Evolutionary conservation across 37 sponge, comb jelly and placozoan genomes (phyloP).

Genomic region (Spongilla lacustris): DNA sequence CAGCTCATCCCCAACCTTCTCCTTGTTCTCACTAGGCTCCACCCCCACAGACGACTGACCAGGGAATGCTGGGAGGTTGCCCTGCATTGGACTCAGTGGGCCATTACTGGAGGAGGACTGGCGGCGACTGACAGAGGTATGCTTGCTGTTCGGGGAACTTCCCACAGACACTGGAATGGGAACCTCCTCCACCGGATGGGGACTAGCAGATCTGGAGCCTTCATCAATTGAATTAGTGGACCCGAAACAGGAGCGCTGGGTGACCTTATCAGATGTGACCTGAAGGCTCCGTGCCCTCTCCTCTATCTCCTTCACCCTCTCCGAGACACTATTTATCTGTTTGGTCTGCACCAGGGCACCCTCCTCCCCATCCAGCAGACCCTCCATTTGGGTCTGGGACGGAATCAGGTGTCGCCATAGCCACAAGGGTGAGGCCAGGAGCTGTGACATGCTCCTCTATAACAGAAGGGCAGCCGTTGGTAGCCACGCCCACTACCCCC

Average conservation of each 20-base stretch:
- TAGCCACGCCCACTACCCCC: neutral
- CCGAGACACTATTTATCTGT: conserved; percentile 69
- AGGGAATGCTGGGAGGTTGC: neutral
- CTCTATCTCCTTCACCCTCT: conserved; percentile 80
- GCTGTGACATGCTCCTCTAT: too few relatives aligned
- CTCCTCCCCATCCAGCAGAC: neutral
- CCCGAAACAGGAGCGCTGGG: neutral
- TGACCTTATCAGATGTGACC: neutral
- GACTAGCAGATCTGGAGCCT: conserved; percentile 4
- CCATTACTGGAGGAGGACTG: neutral
- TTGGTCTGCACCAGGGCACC: conserved; percentile 24
- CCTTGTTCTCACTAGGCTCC: neutral
- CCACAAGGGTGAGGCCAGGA: too few relatives aligned
- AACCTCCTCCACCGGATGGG: neutral
- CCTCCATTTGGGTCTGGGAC: too few relatives aligned
- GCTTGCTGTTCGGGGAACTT: neutral
- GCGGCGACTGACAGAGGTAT: neutral
- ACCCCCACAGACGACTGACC: neutral
- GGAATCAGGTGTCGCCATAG: too few relatives aligned
- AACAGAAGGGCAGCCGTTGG: neutral
- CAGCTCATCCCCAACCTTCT: neutral
- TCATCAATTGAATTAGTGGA: neutral
- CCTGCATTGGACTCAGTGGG: neutral
- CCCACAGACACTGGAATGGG: neutral
- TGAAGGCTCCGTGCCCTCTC: conserved; percentile 3